A percentile compares a stretch with the other conserved stretches of the same genome.
These are phyloP conservation scores for Apamea anceps DNA, from an alignment of 2,888 invertebrate genomes.

Conservation along the genomic window DNA sequence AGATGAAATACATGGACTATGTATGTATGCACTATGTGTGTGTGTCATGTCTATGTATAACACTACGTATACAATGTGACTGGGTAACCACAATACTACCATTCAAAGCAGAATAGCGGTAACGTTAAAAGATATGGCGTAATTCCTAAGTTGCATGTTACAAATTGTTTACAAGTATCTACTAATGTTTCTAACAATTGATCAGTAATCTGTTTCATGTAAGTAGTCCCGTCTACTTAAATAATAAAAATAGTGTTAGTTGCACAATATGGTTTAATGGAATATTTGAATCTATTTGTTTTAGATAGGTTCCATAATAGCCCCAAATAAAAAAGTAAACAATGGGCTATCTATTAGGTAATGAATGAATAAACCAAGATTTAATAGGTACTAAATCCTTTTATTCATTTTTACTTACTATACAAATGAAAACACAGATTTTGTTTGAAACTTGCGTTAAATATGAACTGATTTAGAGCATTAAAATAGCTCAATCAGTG, in stretches of 20 bases:
- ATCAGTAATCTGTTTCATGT: background rate
- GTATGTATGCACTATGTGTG: no score
- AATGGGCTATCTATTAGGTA: background rate
- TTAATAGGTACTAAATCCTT: background rate
- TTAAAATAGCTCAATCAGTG: background rate
- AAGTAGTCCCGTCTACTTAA: no score
- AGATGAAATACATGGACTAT: background rate
- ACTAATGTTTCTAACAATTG: background rate
- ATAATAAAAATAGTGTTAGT: constrained; percentile 1
- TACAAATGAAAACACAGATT: background rate
- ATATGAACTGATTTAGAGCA: no score
- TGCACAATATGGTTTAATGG: background rate
- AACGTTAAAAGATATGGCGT: background rate
- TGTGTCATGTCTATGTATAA: background rate
- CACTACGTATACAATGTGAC: background rate
- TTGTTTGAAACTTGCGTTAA: background rate
- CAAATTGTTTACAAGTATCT: background rate
- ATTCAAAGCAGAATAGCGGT: background rate
- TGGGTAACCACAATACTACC: constrained; percentile 9
- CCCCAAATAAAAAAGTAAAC: background rate
- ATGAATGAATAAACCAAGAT: background rate
- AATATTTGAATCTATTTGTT: background rate
- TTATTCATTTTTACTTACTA: background rate
- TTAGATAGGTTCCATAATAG: background rate
- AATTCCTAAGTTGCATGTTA: background rate